Percentiles rank a stretch among this genome's conserved stretches.
phyloP scores from a whole-genome alignment of 2,888 invertebrate genomes.

The Parnassius orleans region DNA sequence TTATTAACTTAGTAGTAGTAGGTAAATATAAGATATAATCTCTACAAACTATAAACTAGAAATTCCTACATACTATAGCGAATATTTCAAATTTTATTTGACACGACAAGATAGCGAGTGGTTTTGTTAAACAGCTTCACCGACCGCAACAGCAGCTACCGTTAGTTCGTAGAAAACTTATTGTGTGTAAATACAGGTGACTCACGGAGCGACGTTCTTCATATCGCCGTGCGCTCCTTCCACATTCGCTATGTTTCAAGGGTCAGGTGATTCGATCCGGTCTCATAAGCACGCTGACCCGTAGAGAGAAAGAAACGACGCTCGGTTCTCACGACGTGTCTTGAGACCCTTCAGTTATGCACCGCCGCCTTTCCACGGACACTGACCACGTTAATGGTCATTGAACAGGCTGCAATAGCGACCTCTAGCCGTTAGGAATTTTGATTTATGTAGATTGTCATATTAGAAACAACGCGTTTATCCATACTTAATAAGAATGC shows the following conservation, averaged over 20 bases:
- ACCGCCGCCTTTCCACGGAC: conserved; percentile 57
- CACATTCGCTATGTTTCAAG: conserved; percentile 7
- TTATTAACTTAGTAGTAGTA: too few species aligned
- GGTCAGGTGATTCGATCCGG: conserved; percentile 27
- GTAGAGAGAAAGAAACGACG: conserved; percentile 21
- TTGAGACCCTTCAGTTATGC: conserved; percentile 48
- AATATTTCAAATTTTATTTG: too few species aligned
- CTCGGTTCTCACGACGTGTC: conserved; percentile 36
- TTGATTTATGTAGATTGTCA: conserved; percentile 1
- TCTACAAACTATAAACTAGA: too few species aligned
- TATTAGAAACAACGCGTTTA: neutral
- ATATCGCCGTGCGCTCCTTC: neutral
- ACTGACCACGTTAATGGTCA: conserved; percentile 59
- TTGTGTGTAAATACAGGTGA: conserved; percentile 27
- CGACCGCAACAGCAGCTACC: conserved; percentile 12
- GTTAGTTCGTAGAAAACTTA: conserved; percentile 26
- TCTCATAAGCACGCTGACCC: conserved; percentile 24
- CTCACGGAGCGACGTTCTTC: conserved; percentile 14
- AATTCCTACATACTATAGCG: too few species aligned
- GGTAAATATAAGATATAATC: too few species aligned
- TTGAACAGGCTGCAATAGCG: conserved; percentile 36
- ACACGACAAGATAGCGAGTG: neutral
- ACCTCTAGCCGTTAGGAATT: conserved; percentile 42
- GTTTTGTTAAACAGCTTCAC: neutral
- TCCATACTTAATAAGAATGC: too few species aligned